Evolutionary conservation across 2,797 vertebrate genomes (phyloP).

Genomic region (Acrossocheilus fasciatus): DNA sequence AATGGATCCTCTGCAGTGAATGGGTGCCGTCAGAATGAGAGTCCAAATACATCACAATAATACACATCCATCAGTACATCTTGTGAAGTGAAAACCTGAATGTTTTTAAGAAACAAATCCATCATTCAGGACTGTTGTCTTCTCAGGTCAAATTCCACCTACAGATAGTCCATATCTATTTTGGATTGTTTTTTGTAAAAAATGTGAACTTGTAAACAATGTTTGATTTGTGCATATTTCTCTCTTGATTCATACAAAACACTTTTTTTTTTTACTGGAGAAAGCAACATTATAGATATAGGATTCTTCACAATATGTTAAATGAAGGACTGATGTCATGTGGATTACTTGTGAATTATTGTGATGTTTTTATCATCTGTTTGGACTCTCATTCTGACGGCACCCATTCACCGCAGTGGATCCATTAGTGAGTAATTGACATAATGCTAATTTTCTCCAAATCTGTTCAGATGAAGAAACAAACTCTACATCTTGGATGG

Average conservation of each 20-base stretch:
- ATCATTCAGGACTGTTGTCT: not conserved
- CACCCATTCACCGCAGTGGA: not conserved
- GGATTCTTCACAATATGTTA: not conserved
- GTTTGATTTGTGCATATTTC: not conserved
- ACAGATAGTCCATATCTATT: not conserved
- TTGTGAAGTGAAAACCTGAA: not conserved
- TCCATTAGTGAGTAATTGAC: not conserved
- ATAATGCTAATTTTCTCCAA: not conserved
- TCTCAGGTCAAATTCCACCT: not conserved
- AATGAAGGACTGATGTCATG: not conserved
- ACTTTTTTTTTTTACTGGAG: not conserved
- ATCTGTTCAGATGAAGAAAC: not conserved
- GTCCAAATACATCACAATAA: not conserved
- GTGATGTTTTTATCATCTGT: not conserved
- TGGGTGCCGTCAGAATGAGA: not conserved
- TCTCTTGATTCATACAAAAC: not conserved
- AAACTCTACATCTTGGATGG: not conserved
- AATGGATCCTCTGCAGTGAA: not conserved
- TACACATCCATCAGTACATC: not conserved
- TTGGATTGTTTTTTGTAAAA: not conserved
- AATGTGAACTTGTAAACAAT: not conserved
- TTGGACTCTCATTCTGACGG: not conserved
- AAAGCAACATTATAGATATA: not conserved
- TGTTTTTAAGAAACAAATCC: not conserved
- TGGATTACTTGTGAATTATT: not conserved